Base-by-base conservation (phyloP, 2,113 vertebrate genomes). In the Conger conger region DNA sequence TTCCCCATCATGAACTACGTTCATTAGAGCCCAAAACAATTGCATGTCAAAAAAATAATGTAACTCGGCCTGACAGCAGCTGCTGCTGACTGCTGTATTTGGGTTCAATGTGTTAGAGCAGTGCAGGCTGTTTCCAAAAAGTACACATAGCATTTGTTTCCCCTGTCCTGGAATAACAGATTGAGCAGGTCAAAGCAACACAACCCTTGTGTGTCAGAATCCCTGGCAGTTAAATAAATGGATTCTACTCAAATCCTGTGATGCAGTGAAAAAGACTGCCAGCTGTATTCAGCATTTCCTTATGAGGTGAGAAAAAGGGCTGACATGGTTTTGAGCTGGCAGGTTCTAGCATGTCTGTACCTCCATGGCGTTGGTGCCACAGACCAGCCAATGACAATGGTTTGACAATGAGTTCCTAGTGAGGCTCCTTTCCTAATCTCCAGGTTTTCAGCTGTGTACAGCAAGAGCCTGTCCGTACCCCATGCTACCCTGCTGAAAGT, bases 291-390 rank as follows among this genome's bases (percentile, higher is more conserved):
- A 35, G 37, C 0, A 40, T 35, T 33, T 13, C 11, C 30, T 27
- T 23, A 27, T 16, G 33, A 35, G 35, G 9, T 13, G 20, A 42
- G 42, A 27, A 30, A 27, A 15, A 11, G 5, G 5, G 23, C 54
- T 0, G 1, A 18, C 45, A 50, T 11, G 11, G 45, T 13, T 50
- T 73, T 68, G 50, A 80, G 53, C 57, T 76, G 63, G 54, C 30
- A 68, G n/a, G 82, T 54, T 15, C 81, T 82, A n/a, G 73, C 76
- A 80, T 84, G 90, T 89, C 87, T 87, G 73, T 84, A 84, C 80
- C 50, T 82, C 13, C 3, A 40, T 87, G 84, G 89, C 9, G 54
- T 54, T 81, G 82, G 36, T 87, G 84, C 73, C 81, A 88, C 84
- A 83, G 54, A 81, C 87, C 83, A 18, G 33, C 8, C 30, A n/a